A percentile compares a stretch with the other conserved stretches of the same genome.
These are phyloP conservation scores for fruit fly (Drosophila melanogaster) DNA, from an alignment of 1,140 invertebrate genomes.

Conservation along the genomic window Release_6_plus_ISO1_MT NT_033777.3:14326001-14326500, in stretches of 20 bases:
- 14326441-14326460: slow-evolving; percentile 33
- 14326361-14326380: slow-evolving; percentile 23
- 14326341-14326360: slow-evolving; percentile 36
- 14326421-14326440: slow-evolving; percentile 33
- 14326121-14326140: slow-evolving; percentile 55
- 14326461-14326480: slow-evolving; percentile 75
- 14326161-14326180: slow-evolving; percentile 63
- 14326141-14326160: slow-evolving; percentile 68
- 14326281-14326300: slow-evolving; percentile 40
- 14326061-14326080: slow-evolving; percentile 8
- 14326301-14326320: slow-evolving; percentile 28
- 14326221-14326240: slow-evolving; percentile 86
- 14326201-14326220: slow-evolving; percentile 87
- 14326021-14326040: slow-evolving; percentile 29
- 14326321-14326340: slow-evolving; percentile 44
- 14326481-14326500: slow-evolving; percentile 67
- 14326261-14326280: slow-evolving; percentile 86
- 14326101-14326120: background rate
- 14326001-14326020: slow-evolving; percentile 44
- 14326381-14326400: slow-evolving; percentile 63
- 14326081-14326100: background rate
- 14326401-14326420: slow-evolving; percentile 28
- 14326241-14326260: slow-evolving; percentile 88
- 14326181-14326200: slow-evolving; percentile 85
- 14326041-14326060: slow-evolving; percentile 14